Evolutionary conservation across 2,113 vertebrate genomes (phyloP).

Genomic region (Zapornia atra): DNA sequence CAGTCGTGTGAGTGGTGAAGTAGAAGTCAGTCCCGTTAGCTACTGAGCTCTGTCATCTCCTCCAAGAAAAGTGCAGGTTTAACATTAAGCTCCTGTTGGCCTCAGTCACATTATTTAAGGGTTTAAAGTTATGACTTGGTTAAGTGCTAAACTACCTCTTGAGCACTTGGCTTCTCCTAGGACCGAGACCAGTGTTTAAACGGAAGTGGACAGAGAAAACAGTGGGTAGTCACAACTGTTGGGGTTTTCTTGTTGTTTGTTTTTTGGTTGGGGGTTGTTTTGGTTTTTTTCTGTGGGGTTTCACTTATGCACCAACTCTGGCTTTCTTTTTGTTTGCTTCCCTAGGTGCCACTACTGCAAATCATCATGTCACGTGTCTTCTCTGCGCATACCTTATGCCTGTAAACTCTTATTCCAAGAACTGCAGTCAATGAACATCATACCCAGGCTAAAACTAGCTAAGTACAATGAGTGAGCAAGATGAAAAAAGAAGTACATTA

Average conservation of each 20-base stretch:
- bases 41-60: neutral
- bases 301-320: neutral
- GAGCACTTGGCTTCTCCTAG: neutral
- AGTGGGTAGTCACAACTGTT: neutral
- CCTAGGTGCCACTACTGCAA: conserved; percentile 98
- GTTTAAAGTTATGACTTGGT: neutral
- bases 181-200: neutral
- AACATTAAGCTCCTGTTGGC: neutral
- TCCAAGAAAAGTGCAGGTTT: neutral
- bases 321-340: conserved; percentile 38
- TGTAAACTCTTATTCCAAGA: conserved; percentile 99
- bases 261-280: too few relatives aligned
- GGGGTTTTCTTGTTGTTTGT: too few relatives aligned
- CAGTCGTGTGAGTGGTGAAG: neutral
- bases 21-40: neutral
- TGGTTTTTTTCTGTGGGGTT: neutral
- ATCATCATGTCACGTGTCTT: conserved; percentile 94
- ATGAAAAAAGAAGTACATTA: neutral
- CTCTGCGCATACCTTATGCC: conserved; percentile 94
- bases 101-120: neutral
- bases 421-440: conserved; percentile 98
- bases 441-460: conserved; percentile 92
- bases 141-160: neutral
- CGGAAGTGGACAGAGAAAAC: neutral
- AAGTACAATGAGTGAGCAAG: conserved; percentile 90